Conservation (phyloP, 2,888 invertebrate species). For the Aporophyla nigra region DNA sequence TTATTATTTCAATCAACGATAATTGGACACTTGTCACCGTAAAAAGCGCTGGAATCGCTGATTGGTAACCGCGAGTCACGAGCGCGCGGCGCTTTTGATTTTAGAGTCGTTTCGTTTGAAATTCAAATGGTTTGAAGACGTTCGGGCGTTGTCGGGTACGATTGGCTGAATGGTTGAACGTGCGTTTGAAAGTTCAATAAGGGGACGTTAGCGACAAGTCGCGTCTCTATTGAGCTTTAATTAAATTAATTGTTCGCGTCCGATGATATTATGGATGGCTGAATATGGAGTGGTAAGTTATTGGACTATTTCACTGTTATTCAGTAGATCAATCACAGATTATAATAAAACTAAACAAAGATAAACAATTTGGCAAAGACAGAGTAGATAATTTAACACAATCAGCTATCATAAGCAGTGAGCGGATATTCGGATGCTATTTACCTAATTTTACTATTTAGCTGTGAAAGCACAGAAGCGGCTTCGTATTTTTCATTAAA, state of each 20-base stretch:
- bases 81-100: conserved; percentile 80
- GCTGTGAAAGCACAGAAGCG: no score
- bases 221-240: conserved; percentile 72
- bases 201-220: conserved; percentile 67
- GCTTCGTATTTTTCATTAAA: no score
- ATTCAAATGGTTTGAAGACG: conserved; percentile 77
- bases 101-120: conserved; percentile 76
- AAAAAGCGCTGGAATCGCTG: conserved; percentile 79
- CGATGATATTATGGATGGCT: conserved; percentile 42
- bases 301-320: neutral
- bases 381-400: neutral
- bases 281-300: conserved; percentile 27
- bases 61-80: conserved; percentile 77
- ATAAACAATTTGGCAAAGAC: neutral
- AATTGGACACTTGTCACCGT: conserved; percentile 88
- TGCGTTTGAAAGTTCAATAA: conserved; percentile 78
- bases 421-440: no score
- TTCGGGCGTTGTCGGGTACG: conserved; percentile 65
- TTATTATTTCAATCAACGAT: conserved; percentile 89
- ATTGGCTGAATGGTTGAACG: conserved; percentile 64
- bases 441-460: no score
- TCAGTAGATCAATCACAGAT: neutral
- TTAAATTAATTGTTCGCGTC: conserved; percentile 76
- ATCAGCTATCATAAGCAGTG: no score
- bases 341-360: no score